Conservation (phyloP, 2,888 invertebrate species). For the Scaptomyza caliginosa region DNA sequence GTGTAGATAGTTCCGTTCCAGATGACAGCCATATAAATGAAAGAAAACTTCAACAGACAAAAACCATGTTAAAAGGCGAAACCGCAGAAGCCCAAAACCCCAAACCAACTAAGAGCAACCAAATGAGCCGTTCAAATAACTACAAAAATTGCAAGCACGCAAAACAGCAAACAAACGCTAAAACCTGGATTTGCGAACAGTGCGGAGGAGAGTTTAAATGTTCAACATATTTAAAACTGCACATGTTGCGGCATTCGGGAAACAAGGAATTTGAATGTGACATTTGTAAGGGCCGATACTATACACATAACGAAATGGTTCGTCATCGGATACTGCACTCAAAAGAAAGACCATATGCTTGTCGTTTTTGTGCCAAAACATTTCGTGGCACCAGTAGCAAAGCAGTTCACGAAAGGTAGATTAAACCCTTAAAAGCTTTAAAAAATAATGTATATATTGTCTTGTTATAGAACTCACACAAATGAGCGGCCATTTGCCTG, state of each 20-base stretch:
- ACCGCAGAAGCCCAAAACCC: not conserved
- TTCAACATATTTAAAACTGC: slow-evolving; percentile 60
- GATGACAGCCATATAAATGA: not conserved
- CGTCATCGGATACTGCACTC: slow-evolving; percentile 57
- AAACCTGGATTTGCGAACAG: slow-evolving; percentile 64
- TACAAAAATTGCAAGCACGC: not conserved
- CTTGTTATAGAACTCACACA: slow-evolving; percentile 45
- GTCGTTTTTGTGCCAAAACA: slow-evolving; percentile 58
- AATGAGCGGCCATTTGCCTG: slow-evolving; percentile 64
- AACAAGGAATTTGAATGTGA: slow-evolving; percentile 58
- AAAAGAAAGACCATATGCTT: slow-evolving; percentile 53
- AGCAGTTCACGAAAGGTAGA: slow-evolving; percentile 58
- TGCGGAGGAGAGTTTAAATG: slow-evolving; percentile 60
- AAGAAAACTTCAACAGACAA: not conserved
- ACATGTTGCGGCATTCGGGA: slow-evolving; percentile 54
- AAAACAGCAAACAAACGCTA: not conserved
- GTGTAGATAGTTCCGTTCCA: not conserved
- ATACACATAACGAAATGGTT: slow-evolving; percentile 58
- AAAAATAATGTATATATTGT: not conserved
- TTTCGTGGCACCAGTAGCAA: slow-evolving; percentile 63
- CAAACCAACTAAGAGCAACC: not conserved
- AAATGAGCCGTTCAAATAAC: not conserved
- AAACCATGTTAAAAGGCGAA: not conserved
- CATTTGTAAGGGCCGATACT: slow-evolving; percentile 52
- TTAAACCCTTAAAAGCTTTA: not conserved